Base-by-base conservation (phyloP, 2,797 vertebrate genomes). In the Cheirogaleus major region DNA sequence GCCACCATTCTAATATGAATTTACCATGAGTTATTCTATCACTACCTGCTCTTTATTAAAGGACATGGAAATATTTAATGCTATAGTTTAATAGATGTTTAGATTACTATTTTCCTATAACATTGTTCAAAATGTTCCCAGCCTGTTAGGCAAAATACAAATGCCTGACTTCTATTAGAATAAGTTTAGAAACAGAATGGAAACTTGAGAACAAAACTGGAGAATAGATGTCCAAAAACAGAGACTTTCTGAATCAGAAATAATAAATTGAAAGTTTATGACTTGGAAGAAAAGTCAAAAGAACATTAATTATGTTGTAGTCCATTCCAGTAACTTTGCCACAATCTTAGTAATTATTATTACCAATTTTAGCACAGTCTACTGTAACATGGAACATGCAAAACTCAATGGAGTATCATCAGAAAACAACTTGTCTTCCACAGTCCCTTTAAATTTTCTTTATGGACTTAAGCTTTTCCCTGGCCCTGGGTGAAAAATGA, bases 1-100 rank as follows among this genome's bases (percentile, higher is more conserved):
- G 93, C 95, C 96, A 69, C 91, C 95, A 95, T 95, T 92, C 25
- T 92, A 75, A 92, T 69, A 94, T 93, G 96, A 96, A 96, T 96
- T 97, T 96, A 81, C 92, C 84, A 32, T 41, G 18, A 97, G 82
- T 91, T 94, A 80, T 89, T 98, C 83, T 76, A 81, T 96, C 67
- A 83, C 76, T 18, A 38, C 17, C 69, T 97, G 96, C 59, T 95
- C 45, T 93, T 93, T 61, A 76, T 63, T 45, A 90, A 90, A 95
- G 91, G n/a, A 92, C 9, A 91, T 8, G 25, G 15, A 72, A 94
- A 48, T 63, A 67, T 45, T 90, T 72, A 70, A 82, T 45, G 52
- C 9, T 85, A 25, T 65, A 63, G 2, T 15, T 67, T 91, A 93
- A 91, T 65, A 65, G 43, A 17, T 61, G 1, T 65, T 94, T 65